Evolutionary conservation across 2,113 vertebrate species (phyloP), one percentile per base, ranked within the genome.

Genomic region (Zosterops pallidus): DNA sequence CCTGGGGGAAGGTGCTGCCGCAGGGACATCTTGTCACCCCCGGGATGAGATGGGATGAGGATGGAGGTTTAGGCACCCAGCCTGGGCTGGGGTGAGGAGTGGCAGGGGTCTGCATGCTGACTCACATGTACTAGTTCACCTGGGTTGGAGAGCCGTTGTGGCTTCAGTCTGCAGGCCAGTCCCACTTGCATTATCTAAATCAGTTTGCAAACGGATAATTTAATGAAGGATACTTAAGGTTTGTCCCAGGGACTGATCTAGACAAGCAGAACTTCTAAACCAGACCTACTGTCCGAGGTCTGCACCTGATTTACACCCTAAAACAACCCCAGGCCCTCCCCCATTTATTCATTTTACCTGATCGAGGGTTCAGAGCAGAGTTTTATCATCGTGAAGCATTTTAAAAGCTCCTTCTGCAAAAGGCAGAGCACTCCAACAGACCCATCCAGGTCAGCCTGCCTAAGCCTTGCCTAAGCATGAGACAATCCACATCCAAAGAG

Each of bases 81-180:
- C 86, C 91, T 65, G 93, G 92, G 90, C 42, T 52, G 93, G 92
- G 94, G 96, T 77, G 95, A 89, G 90, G 16, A 82, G 94, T 91
- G 88, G 94, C 80, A 83, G 93, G 91, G 96, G 94, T 95, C 96
- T 96, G 96, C 97, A 97, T 97, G 96, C 96, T 97, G 96, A 97
- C 96, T 97, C 96, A 96, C 97, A 97, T 97, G 97, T 91, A 96
- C 96, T 97, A 97, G 96, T 96, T 97, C 96, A 97, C 96, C 96
- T 96, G 96, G 95, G 37, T 86, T 96, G 95, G 96, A 96, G 96
- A 97, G 96, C 95, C 89, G 92, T 95, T 96, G 96, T 76, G 96
- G 96, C 96, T 96, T 96, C 96, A 96, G 94, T 97, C 96, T 97
- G 96, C 95, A 96, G 95, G 96, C 97, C 97, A 97, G 96, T 96